Conservation (phyloP, 2,113 vertebrate genomes). For the Cheilinus undulatus region DNA sequence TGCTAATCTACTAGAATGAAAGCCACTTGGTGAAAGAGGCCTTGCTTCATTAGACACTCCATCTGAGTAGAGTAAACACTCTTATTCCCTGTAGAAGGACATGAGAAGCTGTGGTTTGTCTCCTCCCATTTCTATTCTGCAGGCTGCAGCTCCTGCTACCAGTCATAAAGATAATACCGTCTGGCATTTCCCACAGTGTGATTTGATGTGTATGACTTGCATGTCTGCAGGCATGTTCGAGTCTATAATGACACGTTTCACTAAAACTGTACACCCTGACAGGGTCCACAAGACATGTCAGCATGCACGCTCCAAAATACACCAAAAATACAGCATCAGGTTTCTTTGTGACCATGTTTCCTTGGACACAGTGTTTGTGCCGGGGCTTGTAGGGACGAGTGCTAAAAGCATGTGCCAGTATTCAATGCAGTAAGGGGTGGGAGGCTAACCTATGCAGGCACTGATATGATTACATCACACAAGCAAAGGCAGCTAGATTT, state of each 20-base stretch:
- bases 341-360: slow-evolving; percentile 59
- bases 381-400: slow-evolving; percentile 7
- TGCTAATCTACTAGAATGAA: slow-evolving; percentile 6
- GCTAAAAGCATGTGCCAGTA: slow-evolving; percentile 41
- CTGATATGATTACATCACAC: slow-evolving; percentile 37
- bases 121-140: slow-evolving; percentile 5
- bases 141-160: slow-evolving; percentile 16
- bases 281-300: slow-evolving; percentile 32
- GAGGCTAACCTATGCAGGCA: slow-evolving; percentile 8
- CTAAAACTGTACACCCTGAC: slow-evolving; percentile 13
- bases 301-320: slow-evolving; percentile 49
- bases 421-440: slow-evolving; percentile 21
- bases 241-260: slow-evolving; percentile 18
- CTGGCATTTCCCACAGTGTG: slow-evolving; percentile 28
- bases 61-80: slow-evolving; percentile 9
- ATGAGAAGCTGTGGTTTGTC: slow-evolving; percentile 21
- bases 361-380: slow-evolving; percentile 32
- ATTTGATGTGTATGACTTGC: slow-evolving; percentile 18
- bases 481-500: slow-evolving; percentile 1
- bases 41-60: slow-evolving; percentile 33
- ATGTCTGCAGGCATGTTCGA: slow-evolving; percentile 10
- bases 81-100: slow-evolving; percentile 21
- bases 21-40: slow-evolving; percentile 21
- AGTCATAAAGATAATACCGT: slow-evolving; percentile 28
- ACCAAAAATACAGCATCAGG: slow-evolving; percentile 52